Conservation (phyloP, 2,113 vertebrate genomes). For the Pycnonotus jocosus region DNA sequence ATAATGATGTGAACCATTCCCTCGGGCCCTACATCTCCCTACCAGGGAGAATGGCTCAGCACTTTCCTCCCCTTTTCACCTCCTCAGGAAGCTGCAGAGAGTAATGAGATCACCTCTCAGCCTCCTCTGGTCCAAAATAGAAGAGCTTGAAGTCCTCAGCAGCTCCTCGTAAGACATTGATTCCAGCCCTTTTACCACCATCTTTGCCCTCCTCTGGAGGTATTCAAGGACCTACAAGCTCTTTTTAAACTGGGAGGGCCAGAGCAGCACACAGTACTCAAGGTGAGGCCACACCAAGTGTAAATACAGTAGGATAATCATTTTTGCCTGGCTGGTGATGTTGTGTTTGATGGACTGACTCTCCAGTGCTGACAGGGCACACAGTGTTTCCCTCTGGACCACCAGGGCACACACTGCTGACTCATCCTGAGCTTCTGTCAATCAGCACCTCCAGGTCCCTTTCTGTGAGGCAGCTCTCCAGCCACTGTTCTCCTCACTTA, state of each 20-base stretch:
- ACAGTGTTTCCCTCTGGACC: not conserved
- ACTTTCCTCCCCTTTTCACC: not conserved
- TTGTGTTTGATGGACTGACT: not conserved
- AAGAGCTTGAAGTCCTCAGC: not conserved
- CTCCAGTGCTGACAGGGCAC: not conserved
- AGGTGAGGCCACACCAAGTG: not conserved
- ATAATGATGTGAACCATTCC: not conserved
- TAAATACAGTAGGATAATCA: not conserved
- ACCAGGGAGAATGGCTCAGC: not conserved
- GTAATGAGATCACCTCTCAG: not conserved
- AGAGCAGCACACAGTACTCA: not conserved
- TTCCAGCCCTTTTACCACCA: not conserved
- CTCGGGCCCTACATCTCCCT: accelerated
- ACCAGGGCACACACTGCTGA: not conserved
- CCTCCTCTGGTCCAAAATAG: not conserved
- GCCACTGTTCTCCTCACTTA: not conserved
- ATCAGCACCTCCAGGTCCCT: not conserved
- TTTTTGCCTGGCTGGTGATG: not conserved
- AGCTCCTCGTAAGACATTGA: not conserved
- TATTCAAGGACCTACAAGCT: not conserved
- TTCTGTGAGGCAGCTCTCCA: not conserved
- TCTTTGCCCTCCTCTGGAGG: not conserved
- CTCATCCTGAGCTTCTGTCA: not conserved
- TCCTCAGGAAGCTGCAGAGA: not conserved
- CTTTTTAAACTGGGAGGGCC: too few species aligned